Evolutionary conservation across 2,797 vertebrate species (phyloP).

Genomic region (Hyperoplus immaculatus): DNA sequence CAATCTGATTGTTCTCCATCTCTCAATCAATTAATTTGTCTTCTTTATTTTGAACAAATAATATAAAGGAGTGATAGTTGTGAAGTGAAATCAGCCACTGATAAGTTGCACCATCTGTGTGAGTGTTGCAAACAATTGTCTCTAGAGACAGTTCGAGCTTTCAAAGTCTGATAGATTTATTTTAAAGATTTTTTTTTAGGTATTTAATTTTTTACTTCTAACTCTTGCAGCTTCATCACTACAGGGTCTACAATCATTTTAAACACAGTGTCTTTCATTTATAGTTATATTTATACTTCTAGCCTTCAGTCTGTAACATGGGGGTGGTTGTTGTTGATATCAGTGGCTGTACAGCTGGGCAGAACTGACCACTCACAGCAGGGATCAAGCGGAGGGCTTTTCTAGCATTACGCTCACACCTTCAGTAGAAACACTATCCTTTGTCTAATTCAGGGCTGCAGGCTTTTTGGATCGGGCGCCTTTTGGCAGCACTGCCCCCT

Average conservation of each 20-base stretch:
- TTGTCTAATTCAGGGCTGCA: conserved; percentile 46
- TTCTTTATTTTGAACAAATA: not conserved
- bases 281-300: conserved; percentile 1
- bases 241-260: not conserved
- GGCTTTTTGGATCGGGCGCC: conserved; percentile 11
- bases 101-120: conserved; percentile 1
- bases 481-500: not conserved
- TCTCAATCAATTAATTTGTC: conserved; percentile 1
- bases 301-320: not conserved
- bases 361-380: conserved; percentile 27
- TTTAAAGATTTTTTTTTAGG: no score
- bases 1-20: conserved; percentile 10
- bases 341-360: conserved; percentile 9
- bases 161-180: no score
- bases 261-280: not conserved
- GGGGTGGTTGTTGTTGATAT: conserved; percentile 8
- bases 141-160: not conserved
- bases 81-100: conserved; percentile 3
- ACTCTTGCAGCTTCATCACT: not conserved
- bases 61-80: not conserved
- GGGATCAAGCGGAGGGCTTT: conserved; percentile 49
- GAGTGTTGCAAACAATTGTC: not conserved
- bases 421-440: conserved; percentile 56
- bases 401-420: conserved; percentile 60
- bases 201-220: not conserved